phyloP scores from a whole-genome alignment of 1,140 invertebrate genomes.

The Drosophila sucinea region DNA sequence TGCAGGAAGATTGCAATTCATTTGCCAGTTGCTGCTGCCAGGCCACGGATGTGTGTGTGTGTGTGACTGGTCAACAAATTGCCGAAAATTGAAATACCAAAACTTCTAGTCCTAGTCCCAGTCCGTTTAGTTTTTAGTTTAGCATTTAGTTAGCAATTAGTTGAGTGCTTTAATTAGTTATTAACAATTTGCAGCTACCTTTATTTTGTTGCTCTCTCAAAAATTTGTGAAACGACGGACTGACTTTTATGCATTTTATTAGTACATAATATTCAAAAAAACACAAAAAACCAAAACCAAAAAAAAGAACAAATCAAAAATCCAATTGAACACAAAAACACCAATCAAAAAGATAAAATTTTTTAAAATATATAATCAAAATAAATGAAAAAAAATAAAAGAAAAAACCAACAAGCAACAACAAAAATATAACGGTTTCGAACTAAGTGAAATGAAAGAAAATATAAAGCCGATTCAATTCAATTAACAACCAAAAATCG shows the following conservation, averaged over 20 bases:
- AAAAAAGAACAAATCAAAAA: constrained; percentile 26
- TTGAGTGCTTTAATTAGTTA: constrained; percentile 5
- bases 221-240: constrained; percentile 81
- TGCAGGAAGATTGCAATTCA: constrained; percentile 5
- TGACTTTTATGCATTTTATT: constrained; percentile 81
- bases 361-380: constrained; percentile 29
- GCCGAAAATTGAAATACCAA: neutral
- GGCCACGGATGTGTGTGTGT: neutral
- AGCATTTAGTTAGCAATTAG: neutral
- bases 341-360: constrained; percentile 49
- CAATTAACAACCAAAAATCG: constrained; percentile 44
- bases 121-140: neutral
- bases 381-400: constrained; percentile 18
- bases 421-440: constrained; percentile 20
- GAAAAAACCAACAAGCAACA: constrained; percentile 29
- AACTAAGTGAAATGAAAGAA: constrained; percentile 41
- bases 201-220: constrained; percentile 20
- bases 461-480: constrained; percentile 51
- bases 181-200: constrained; percentile 24
- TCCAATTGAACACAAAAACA: constrained; percentile 34
- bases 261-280: constrained; percentile 61
- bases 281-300: constrained; percentile 27
- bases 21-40: constrained; percentile 24
- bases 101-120: neutral
- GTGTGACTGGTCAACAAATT: neutral